These are phyloP conservation scores for Vipera latastei DNA, from an alignment of 2,797 vertebrate genomes.

Conservation along the genomic window DNA sequence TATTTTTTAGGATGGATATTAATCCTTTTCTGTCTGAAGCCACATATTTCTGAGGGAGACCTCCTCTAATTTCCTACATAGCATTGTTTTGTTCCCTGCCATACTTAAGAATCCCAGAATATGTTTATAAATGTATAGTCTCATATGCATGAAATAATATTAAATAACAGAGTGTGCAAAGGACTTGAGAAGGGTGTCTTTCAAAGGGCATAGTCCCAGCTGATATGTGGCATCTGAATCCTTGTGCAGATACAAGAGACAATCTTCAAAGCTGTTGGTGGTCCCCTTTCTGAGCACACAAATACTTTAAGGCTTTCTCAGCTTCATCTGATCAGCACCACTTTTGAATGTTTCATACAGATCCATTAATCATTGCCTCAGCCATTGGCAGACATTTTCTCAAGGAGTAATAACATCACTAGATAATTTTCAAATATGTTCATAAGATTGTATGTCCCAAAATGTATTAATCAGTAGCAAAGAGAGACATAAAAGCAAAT, in stretches of 20 bases:
- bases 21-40: neutral
- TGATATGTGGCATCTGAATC: neutral
- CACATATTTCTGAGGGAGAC: neutral
- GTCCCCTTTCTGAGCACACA: neutral
- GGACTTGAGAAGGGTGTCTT: neutral
- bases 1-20: neutral
- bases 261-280: neutral
- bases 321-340: neutral
- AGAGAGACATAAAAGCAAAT: neutral
- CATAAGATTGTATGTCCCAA: neutral
- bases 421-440: neutral
- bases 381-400: neutral
- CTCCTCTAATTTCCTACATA: neutral
- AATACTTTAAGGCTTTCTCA: neutral
- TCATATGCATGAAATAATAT: neutral
- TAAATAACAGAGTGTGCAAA: neutral
- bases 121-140: neutral
- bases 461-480: neutral
- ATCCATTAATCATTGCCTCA: neutral
- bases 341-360: neutral
- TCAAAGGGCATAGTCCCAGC: neutral
- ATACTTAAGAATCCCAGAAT: neutral
- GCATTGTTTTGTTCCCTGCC: neutral
- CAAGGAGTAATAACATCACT: neutral
- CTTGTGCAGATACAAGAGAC: neutral